A percentile compares a stretch with the other conserved stretches of the same genome.
Conservation (phyloP, 2,113 vertebrate species). For the Ancistrus triradiatus region DNA sequence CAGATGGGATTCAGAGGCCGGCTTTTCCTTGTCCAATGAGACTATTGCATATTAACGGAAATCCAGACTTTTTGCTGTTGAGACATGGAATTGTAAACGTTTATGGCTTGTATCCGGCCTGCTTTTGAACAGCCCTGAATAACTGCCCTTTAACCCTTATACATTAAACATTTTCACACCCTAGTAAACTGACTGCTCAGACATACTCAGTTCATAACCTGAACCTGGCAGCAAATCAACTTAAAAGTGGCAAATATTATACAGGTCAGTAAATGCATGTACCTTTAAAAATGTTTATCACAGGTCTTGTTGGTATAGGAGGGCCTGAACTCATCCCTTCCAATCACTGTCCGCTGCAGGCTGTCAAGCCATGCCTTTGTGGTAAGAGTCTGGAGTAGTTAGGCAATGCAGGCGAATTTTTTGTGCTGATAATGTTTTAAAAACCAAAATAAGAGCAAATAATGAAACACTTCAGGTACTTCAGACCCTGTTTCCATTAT, state of each 20-base stretch:
- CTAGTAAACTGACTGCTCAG: constrained; percentile 49
- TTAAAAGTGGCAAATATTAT: constrained; percentile 20
- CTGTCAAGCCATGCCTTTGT: constrained; percentile 48
- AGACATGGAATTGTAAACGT: constrained; percentile 31
- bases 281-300: neutral
- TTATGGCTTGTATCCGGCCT: constrained; percentile 20
- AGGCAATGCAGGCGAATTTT: constrained; percentile 64
- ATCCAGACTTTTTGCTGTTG: constrained; percentile 29
- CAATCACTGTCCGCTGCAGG: constrained; percentile 34
- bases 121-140: constrained; percentile 52
- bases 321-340: constrained; percentile 28
- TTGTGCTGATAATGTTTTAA: too few species aligned
- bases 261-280: constrained; percentile 1
- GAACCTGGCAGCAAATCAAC: constrained; percentile 9
- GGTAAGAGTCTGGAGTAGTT: constrained; percentile 67
- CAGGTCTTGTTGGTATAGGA: constrained; percentile 14
- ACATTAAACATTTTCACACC: constrained; percentile 53
- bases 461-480: too few species aligned
- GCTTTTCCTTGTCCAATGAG: constrained; percentile 55
- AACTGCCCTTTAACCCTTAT: constrained; percentile 61
- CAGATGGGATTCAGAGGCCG: constrained; percentile 40
- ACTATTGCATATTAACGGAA: constrained; percentile 49
- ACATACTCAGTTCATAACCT: constrained; percentile 31
- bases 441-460: too few species aligned
- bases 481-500: too few species aligned